Evolutionary conservation across 2,888 invertebrate species (phyloP), one percentile per base, ranked within the genome.

Genomic region (Drosophila siamana): DNA sequence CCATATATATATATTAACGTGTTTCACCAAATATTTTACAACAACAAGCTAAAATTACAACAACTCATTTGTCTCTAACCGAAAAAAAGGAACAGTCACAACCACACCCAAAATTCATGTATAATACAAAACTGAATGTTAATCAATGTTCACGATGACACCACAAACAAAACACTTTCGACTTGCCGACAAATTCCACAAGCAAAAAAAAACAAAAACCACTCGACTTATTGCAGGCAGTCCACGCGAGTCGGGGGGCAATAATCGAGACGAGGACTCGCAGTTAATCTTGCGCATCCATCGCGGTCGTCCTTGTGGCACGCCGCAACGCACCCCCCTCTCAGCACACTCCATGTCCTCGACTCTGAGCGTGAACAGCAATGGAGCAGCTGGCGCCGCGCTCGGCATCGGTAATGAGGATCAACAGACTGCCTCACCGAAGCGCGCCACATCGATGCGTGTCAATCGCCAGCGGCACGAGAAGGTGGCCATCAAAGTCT

Each of bases 221-320:
- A 77, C 62, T 73, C 33, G 74, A 77, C 77, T 86, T 77, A 80
- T 92, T 97, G 95, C 91, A 94, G 95, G 95, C 77, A 92, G 93
- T 41, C 93, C 94, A 80, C 95, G 95, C 43, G 91, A 92, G 59
- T 78, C 95, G 54, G 88, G 90, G 48, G 88, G 90, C 57, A 95
- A 95, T 52, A 95, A 93, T 90, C 95, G 97, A 40, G 96, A 97
- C 88, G 96, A 97, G 86, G 97, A 97, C 91, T 96, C 97, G 91
- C 95, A 97, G 47, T 93, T 98, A 57, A 98, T 98, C 0, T 92
- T 98, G 74, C 94, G 98, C 77, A 98, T 98, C 82, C 98, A 98
- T 92, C 94, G 98, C 0, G 98, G 98, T 0, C 87, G 92, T 24
- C 91, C 92, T 0, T 93, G 96, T 11, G 95, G 95, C 19, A 92